These are phyloP conservation scores for Paracyprichromis sp. DNA, from an alignment of 2,113 vertebrate species.

Conservation along the genomic window DNA sequence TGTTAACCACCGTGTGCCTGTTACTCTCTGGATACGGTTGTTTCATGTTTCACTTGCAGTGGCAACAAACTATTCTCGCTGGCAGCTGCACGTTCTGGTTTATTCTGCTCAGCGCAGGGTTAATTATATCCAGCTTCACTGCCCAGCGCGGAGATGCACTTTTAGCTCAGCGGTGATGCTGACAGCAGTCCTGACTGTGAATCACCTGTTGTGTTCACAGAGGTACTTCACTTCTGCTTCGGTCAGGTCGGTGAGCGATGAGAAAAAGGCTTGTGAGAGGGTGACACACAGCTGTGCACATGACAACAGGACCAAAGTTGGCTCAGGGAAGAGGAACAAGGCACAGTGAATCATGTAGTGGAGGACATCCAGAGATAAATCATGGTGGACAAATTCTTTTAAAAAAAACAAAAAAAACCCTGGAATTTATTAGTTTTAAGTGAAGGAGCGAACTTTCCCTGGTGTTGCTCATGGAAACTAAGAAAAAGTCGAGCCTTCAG, in stretches of 20 bases:
- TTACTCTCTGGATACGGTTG: not conserved
- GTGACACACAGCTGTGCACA: slow-evolving; percentile 33
- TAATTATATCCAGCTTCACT: slow-evolving; percentile 27
- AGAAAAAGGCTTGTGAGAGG: slow-evolving; percentile 42
- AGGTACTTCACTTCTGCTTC: slow-evolving; percentile 18
- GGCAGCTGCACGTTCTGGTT: slow-evolving; percentile 11
- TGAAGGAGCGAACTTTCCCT: not conserved
- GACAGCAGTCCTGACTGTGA: slow-evolving; percentile 32
- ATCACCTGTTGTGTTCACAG: slow-evolving; percentile 27
- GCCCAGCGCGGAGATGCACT: not conserved
- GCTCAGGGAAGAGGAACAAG: slow-evolving; percentile 10
- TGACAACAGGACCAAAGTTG: slow-evolving; percentile 21
- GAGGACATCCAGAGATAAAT: not conserved
- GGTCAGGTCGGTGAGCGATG: not conserved
- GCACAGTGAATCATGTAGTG: slow-evolving; percentile 5
- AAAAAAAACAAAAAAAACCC: not conserved
- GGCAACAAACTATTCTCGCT: not conserved
- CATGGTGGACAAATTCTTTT: not conserved
- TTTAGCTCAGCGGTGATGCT: slow-evolving; percentile 17
- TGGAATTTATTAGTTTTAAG: slow-evolving; percentile 12
- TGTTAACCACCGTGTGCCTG: not conserved
- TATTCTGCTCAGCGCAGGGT: slow-evolving; percentile 2
- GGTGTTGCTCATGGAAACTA: not conserved
- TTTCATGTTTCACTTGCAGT: slow-evolving; percentile 15
- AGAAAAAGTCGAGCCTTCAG: not conserved